A percentile compares a stretch with the other conserved stretches of the same genome.
Conservation (phyloP, 1,140 invertebrate species). For the Atopsyche davidsoni region DNA sequence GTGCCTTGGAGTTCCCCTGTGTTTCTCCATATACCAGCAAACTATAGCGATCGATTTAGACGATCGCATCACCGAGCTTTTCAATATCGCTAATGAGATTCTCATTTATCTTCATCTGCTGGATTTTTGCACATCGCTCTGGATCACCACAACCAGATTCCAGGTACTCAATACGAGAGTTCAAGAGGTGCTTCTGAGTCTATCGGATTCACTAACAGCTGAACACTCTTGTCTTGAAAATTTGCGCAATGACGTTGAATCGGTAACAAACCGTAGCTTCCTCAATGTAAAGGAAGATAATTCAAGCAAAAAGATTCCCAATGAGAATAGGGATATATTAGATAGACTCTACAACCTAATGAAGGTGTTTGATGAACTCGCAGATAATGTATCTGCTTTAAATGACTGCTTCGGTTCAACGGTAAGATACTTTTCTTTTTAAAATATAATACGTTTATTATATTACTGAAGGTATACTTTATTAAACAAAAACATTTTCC, state of each 20-base stretch:
- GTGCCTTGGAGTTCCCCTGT: neutral
- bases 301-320: neutral
- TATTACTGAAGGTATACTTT: neutral
- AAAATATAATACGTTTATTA: neutral
- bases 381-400: neutral
- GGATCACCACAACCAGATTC: neutral
- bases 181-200: neutral
- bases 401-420: neutral
- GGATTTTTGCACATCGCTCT: neutral
- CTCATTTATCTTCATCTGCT: neutral
- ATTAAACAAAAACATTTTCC: constrained; percentile 8
- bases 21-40: neutral
- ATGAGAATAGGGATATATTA: neutral
- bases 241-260: too few relatives aligned
- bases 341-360: neutral
- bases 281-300: too few relatives aligned
- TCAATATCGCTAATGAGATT: neutral
- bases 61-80: neutral
- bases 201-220: neutral
- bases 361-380: neutral
- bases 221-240: too few relatives aligned
- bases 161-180: neutral
- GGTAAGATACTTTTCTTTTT: neutral
- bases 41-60: neutral
- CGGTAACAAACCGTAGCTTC: too few relatives aligned